Evolutionary conservation across 2,113 vertebrate genomes (phyloP).

Genomic region (Pseudorhombus dupliciocellatus): DNA sequence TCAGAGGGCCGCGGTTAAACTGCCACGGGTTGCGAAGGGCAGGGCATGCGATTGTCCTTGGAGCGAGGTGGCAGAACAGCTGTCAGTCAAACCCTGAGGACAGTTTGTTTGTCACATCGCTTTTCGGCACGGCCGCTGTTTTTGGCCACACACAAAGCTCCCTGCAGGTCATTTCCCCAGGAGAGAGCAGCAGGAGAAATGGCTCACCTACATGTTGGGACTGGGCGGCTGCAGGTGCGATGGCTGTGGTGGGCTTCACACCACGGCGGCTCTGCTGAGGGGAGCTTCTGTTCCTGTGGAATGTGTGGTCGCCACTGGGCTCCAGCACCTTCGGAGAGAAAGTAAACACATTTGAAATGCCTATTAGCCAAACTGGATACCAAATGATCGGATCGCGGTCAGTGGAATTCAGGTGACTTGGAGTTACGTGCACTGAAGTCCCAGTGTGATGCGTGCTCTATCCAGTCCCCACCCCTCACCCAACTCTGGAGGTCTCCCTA

Average conservation of each 20-base stretch:
- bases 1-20: conserved; percentile 32
- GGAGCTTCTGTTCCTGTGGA: conserved; percentile 34
- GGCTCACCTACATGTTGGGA: conserved; percentile 61
- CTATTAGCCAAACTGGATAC: not conserved
- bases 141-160: conserved; percentile 73
- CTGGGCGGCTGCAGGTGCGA: conserved; percentile 60
- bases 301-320: not conserved
- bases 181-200: conserved; percentile 19
- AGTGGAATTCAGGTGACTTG: not conserved
- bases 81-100: conserved; percentile 20
- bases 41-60: not conserved
- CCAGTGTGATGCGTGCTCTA: too few species aligned
- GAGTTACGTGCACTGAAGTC: not conserved
- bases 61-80: conserved; percentile 43
- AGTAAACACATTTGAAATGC: not conserved
- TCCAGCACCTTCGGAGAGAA: not conserved
- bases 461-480: too few species aligned
- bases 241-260: conserved; percentile 59
- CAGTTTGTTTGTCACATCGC: conserved; percentile 53
- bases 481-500: too few species aligned
- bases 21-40: not conserved
- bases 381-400: not conserved
- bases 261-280: conserved; percentile 13
- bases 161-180: conserved; percentile 42
- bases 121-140: conserved; percentile 20